Percentiles rank a stretch among this genome's conserved stretches.
Conservation (phyloP, 2,113 vertebrate species). For the Mohoua ochrocephala region DNA sequence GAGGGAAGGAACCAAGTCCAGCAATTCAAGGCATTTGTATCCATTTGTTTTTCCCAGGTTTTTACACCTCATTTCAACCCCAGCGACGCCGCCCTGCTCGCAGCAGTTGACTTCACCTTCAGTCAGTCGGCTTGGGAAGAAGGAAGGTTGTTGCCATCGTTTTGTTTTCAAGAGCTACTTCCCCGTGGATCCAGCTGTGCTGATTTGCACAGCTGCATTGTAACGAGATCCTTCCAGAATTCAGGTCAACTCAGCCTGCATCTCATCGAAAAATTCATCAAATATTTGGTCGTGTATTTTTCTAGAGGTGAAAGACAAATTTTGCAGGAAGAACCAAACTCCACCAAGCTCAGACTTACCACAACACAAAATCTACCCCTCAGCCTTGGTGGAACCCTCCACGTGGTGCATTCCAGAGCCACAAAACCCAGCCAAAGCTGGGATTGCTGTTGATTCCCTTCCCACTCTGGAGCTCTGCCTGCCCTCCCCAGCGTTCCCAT, state of each 20-base stretch:
- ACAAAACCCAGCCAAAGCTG: not conserved
- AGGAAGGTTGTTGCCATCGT: not conserved
- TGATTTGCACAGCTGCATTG: not conserved
- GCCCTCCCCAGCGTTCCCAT: not conserved
- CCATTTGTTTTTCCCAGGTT: not conserved
- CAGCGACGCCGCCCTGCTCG: not conserved
- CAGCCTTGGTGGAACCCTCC: not conserved
- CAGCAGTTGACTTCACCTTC: not conserved
- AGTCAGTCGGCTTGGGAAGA: not conserved
- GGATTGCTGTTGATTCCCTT: not conserved
- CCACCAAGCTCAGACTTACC: rapidly evolving
- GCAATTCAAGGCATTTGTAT: not conserved
- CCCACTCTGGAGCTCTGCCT: not conserved
- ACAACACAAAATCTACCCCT: not conserved
- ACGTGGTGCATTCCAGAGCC: not conserved
- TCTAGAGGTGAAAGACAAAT: not conserved
- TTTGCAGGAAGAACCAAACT: not conserved
- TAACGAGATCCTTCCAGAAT: not conserved
- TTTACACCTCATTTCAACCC: not conserved
- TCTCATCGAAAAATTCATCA: not conserved
- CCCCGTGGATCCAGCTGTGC: not conserved
- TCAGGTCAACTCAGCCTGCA: not conserved
- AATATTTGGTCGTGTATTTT: not conserved
- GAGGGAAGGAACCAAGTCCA: not conserved
- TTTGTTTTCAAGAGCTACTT: not conserved